Conservation (phyloP, 2,113 vertebrate genomes). For the Apteryx owenii region DNA sequence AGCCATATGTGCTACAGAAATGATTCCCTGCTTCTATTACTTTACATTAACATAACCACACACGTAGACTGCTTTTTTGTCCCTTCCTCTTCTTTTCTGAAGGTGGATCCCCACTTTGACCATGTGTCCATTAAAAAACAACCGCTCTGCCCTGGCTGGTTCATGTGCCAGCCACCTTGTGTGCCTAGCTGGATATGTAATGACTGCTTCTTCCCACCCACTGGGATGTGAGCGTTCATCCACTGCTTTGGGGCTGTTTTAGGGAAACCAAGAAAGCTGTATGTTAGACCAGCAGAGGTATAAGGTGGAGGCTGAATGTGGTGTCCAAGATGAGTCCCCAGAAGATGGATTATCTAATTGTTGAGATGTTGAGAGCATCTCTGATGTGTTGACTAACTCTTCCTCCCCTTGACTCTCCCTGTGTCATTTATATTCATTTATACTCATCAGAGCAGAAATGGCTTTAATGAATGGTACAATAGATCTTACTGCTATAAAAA, state of each 20-base stretch:
- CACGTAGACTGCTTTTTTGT: background rate
- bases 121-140: background rate
- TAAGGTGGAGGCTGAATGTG: background rate
- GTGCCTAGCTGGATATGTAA: background rate
- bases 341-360: background rate
- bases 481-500: background rate
- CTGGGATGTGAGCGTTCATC: background rate
- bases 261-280: background rate
- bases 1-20: background rate
- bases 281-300: fast-evolving
- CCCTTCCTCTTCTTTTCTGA: background rate
- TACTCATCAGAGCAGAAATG: background rate
- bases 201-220: background rate
- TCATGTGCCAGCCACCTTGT: background rate
- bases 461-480: background rate
- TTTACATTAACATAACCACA: background rate
- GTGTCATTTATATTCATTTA: background rate
- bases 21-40: background rate
- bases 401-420: background rate
- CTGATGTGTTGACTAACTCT: background rate
- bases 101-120: background rate
- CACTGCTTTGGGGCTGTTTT: background rate
- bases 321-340: background rate
- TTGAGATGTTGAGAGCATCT: background rate
- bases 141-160: background rate